phyloP scores from a whole-genome alignment of 37 sponge, comb jelly and placozoan species.

The Amphimedon queenslandica region DNA sequence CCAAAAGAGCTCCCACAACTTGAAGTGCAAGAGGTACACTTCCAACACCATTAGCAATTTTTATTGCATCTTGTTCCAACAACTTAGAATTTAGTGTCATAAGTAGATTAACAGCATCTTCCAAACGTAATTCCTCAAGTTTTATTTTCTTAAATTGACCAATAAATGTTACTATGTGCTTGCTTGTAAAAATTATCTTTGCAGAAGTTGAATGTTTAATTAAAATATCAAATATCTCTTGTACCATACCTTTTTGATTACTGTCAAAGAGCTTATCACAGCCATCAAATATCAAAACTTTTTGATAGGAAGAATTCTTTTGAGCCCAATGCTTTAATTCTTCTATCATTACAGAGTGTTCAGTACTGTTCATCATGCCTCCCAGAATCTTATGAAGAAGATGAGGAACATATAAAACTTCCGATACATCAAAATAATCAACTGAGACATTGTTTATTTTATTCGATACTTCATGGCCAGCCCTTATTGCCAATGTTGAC shows the following conservation, averaged over 20 bases:
- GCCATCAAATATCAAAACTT: background rate
- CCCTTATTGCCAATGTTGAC: background rate
- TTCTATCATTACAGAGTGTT: background rate
- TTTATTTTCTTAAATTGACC: background rate
- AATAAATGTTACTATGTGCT: background rate
- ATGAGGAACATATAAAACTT: background rate
- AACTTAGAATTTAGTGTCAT: background rate
- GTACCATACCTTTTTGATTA: background rate
- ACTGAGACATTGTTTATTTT: background rate
- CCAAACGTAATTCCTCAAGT: background rate
- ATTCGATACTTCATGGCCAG: background rate
- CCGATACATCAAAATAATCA: background rate
- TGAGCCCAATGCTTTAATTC: background rate
- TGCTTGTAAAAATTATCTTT: background rate
- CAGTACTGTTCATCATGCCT: background rate
- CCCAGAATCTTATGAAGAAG: background rate
- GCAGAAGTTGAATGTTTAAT: background rate
- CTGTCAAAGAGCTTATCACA: background rate
- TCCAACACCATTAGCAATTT: constrained; percentile 23
- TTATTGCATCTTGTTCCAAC: background rate
- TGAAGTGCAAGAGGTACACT: constrained; percentile 38
- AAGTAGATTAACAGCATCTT: background rate
- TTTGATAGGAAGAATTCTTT: background rate
- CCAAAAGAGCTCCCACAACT: constrained; percentile 27
- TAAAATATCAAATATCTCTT: background rate